A percentile compares a stretch with the other conserved stretches of the same genome.
Evolutionary conservation across 2,113 vertebrate genomes (phyloP).

Genomic region (Ursus arctos): DNA sequence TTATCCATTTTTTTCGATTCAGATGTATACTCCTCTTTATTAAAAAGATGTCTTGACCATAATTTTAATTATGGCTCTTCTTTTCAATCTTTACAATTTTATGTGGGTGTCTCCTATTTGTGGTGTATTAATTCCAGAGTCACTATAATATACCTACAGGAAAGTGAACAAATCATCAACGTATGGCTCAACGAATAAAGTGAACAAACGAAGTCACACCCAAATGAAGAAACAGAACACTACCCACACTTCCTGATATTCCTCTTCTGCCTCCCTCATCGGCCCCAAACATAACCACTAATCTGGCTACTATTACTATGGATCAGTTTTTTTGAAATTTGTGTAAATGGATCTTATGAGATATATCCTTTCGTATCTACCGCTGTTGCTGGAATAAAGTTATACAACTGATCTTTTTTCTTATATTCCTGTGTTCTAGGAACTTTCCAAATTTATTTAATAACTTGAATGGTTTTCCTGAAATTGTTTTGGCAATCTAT

Average conservation of each 20-base stretch:
- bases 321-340: neutral
- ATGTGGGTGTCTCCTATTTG: neutral
- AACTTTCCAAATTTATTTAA: neutral
- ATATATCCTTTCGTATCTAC: neutral
- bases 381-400: neutral
- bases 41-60: slow-evolving; percentile 33
- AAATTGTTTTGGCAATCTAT: neutral
- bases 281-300: neutral
- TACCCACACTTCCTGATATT: neutral
- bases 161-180: neutral
- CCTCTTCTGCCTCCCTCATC: neutral
- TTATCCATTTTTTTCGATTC: neutral
- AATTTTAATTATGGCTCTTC: slow-evolving; percentile 34
- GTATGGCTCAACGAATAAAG: neutral
- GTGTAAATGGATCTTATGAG: neutral
- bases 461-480: neutral
- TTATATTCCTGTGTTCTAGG: neutral
- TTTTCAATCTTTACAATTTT: slow-evolving; percentile 31
- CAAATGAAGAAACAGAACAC: neutral
- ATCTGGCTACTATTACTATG: neutral
- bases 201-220: neutral
- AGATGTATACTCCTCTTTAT: slow-evolving; percentile 16
- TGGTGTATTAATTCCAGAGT: neutral
- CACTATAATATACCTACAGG: neutral
- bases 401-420: neutral